These are phyloP conservation scores for Ptyas mucosa DNA, from an alignment of 2,113 vertebrate genomes.

Conservation along the genomic window DNA sequence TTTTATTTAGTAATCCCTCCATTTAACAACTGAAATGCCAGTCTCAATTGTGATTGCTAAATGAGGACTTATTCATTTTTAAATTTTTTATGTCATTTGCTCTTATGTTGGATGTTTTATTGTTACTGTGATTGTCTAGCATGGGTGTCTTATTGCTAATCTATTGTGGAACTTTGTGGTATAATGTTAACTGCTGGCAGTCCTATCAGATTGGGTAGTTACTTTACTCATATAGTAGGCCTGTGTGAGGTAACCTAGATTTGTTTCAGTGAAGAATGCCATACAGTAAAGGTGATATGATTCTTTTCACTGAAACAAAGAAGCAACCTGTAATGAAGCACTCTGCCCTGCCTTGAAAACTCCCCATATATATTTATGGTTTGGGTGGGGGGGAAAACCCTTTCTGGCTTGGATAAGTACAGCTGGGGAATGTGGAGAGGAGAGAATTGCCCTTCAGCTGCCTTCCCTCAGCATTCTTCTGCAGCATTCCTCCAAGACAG, in stretches of 20 bases:
- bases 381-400: background rate
- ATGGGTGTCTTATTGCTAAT: background rate
- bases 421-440: background rate
- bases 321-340: background rate
- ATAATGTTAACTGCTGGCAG: background rate
- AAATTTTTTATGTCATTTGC: background rate
- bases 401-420: background rate
- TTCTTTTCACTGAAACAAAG: background rate
- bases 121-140: background rate
- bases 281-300: background rate
- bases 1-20: background rate
- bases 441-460: background rate
- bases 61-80: background rate
- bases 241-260: background rate
- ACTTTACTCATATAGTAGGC: background rate
- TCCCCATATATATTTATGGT: background rate
- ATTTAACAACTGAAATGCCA: background rate
- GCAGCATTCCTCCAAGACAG: background rate
- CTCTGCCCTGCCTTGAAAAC: background rate
- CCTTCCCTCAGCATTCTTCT: background rate
- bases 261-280: background rate
- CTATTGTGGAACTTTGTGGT: background rate
- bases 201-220: background rate
- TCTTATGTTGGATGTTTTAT: background rate
- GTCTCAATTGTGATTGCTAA: background rate